These are phyloP conservation scores for Muricea muricata DNA, from an alignment of 92 coral and sea anemone genomes.

Conservation along the genomic window DNA sequence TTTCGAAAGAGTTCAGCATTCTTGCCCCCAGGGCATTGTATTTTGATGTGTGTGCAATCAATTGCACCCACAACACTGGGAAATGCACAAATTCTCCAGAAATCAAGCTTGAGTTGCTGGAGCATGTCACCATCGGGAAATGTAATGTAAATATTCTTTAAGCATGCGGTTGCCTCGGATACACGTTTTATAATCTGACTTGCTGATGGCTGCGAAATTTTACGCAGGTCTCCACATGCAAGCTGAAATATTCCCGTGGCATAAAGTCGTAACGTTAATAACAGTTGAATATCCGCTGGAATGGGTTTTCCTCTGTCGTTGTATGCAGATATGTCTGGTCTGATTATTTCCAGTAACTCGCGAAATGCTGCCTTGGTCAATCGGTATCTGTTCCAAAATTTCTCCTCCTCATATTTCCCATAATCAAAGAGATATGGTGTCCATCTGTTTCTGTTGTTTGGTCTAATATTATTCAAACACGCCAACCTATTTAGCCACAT, in stretches of 20 bases:
- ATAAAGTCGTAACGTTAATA: not conserved
- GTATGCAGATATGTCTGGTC: slow-evolving; percentile 26
- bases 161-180: slow-evolving; percentile 39
- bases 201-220: slow-evolving; percentile 39
- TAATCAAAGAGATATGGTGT: not conserved
- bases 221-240: not conserved
- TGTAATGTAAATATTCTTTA: slow-evolving; percentile 18
- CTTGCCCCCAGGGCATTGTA: slow-evolving; percentile 39
- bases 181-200: slow-evolving; percentile 18
- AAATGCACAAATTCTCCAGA: slow-evolving; percentile 23
- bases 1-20: slow-evolving; percentile 34
- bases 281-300: slow-evolving; percentile 28
- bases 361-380: not conserved
- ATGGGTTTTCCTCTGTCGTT: slow-evolving; percentile 30
- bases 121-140: slow-evolving; percentile 32
- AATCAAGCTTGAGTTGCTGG: slow-evolving; percentile 10
- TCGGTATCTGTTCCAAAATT: not conserved
- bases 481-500: not conserved
- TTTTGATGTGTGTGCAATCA: slow-evolving; percentile 30
- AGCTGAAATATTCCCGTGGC: not conserved
- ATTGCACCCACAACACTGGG: slow-evolving; percentile 32
- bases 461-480: not conserved
- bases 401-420: not conserved
- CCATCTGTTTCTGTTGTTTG: not conserved
- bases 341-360: slow-evolving; percentile 18